Evolutionary conservation across 2,888 invertebrate species (phyloP).

Genomic region (Caenorhabditis imperialis): DNA sequence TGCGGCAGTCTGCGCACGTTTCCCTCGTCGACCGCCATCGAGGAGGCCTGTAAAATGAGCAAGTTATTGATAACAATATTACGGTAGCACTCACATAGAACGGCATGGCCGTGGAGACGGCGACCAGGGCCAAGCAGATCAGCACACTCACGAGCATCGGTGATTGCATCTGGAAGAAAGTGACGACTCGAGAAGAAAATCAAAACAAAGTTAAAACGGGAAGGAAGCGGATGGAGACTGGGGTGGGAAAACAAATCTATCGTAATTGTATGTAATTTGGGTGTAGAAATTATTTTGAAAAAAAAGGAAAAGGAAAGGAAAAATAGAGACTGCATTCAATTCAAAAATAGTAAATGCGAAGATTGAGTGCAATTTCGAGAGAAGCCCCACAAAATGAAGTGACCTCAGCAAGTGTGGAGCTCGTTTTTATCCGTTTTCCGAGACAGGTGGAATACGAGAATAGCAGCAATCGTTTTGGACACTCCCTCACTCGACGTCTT

Average conservation of each 20-base stretch:
- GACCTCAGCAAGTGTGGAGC: no score
- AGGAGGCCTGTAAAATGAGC: conserved; percentile 26
- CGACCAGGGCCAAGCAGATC: conserved; percentile 53
- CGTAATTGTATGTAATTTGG: conserved; percentile 2
- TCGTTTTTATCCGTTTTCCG: conserved; percentile 8
- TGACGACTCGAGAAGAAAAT: conserved; percentile 2
- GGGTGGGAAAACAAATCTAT: conserved; percentile 5
- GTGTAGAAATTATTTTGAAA: conserved; percentile 2
- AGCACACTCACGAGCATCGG: conserved; percentile 35
- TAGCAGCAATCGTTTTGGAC: no score
- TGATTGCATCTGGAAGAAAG: conserved; percentile 46
- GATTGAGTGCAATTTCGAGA: no score
- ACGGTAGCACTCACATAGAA: conserved; percentile 41
- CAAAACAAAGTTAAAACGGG: conserved; percentile 1
- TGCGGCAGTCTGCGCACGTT: conserved; percentile 38
- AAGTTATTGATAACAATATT: no score
- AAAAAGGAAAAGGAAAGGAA: conserved; percentile 6
- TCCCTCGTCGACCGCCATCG: conserved; percentile 10
- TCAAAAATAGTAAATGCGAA: no score
- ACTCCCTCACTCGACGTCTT: conserved; percentile 15
- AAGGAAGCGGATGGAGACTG: conserved; percentile 1
- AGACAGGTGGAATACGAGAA: conserved; percentile 28
- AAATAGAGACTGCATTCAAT: no score
- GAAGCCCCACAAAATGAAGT: no score
- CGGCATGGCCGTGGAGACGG: conserved; percentile 32